Base-by-base conservation (phyloP, 1,140 invertebrate genomes). In the Dryas iulia region DNA sequence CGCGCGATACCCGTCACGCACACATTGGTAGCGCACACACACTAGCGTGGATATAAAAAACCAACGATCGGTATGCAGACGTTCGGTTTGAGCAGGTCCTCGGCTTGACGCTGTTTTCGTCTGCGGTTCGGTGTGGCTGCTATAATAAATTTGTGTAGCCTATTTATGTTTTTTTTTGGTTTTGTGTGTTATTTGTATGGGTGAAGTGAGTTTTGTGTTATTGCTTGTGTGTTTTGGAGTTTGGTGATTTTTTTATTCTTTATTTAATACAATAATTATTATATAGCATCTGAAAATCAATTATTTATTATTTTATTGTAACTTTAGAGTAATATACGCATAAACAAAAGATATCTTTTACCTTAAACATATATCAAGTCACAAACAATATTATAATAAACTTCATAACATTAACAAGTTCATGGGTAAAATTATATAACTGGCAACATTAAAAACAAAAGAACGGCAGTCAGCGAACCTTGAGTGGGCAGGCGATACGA, bases 401-500 rank as follows among this genome's bases (percentile, higher is more conserved):
- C 7, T 56, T n/a, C 21, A 0, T 25, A 6, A 25, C 6, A 24
- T 26, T 1, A 24, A 25, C 11, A 2, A 12, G 5, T 18, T n/a
- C 1, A 1, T 24, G 72, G 77, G 67, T 74, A 78, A 77, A 73
- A 39, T 30, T 62, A 73, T 26, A 28, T 11, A 33, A 47, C 66
- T 87, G 83, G 88, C 84, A 92, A 92, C 91, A 90, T 90, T 89
- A 85, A 88, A 86, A 90, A 92, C 91, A 92, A 92, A 92, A 92
- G 91, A 92, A 92, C 90, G 90, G 87, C 90, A 92, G 91, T 92
- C 90, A 92, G 90, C 91, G 91, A 92, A 92, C 91, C 91, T 92
- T 92, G 91, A 92, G 91, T 92, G 91, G 91, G 91, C 90, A 92
- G 91, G 90, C 90, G 89, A 92, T 92, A 92, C 86, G 89, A 90